Evolutionary conservation across 2,888 invertebrate genomes (phyloP), one percentile per base, ranked within the genome.

Genomic region (Scaptomyza tumidula): DNA sequence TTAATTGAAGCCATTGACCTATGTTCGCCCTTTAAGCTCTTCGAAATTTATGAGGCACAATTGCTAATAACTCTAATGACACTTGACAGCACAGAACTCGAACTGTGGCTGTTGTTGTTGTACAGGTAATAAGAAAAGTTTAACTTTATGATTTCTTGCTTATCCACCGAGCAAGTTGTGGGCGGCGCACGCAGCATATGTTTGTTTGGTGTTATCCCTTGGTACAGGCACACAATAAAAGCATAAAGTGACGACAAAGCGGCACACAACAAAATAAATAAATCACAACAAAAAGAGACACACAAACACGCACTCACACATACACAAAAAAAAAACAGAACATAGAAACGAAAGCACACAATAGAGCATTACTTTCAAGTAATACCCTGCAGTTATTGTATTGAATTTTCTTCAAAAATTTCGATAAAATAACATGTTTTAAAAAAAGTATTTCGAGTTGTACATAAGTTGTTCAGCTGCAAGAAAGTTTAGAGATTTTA

Each of bases 171-270:
- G 6, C 14, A 10, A 50, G 13, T 16, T 6, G 37, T 24, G 31
- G 37, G 44, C 52, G 39, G 55, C 39, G 37, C 39, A 65, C 46
- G 52, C 44, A 70, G 77, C 86, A 86, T 77, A 79, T 85, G 50
- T 70, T 72, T 83, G 63, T 68, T 82, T 56, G 53, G n/a, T 61
- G 58, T 53, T 48, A 52, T 49, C 41, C 60, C 35, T 44, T 44
- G 39, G 43, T 19, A 43, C 24, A 55, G 58, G 70, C 76, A 75
- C 85, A 75, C 85, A 88, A 88, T 87, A 86, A 86, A 88, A 88
- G 75, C 85, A 87, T 86, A 88, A 86, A 86, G 89, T 88, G 89
- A 86, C 89, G 88, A 88, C 85, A 86, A 86, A 86, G 85, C 85
- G 85, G 79, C 85, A 77, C 86, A 81, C 87, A 86, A 87, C 89